Evolutionary conservation across 2,888 invertebrate species (phyloP).

Genomic region (Druceiella hillmani): DNA sequence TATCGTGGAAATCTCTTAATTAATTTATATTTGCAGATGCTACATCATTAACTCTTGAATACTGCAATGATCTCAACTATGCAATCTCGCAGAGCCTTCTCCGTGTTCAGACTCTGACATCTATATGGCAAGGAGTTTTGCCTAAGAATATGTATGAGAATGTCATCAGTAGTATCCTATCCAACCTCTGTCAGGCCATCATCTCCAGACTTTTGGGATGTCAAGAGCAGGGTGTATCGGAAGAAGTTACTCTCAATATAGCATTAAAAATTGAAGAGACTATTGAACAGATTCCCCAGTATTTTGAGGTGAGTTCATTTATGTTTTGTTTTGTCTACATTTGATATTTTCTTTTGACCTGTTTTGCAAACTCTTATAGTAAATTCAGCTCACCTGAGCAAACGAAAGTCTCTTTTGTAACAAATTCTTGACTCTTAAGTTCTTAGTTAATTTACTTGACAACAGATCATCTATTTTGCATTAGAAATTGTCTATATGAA

Average conservation of each 20-base stretch:
- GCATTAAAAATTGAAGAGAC: slow-evolving; percentile 34
- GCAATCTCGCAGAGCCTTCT: slow-evolving; percentile 35
- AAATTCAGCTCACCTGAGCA: no score
- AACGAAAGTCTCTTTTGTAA: no score
- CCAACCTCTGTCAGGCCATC: slow-evolving; percentile 34
- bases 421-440: no score
- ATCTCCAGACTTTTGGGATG: slow-evolving; percentile 32
- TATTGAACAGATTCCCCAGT: slow-evolving; percentile 28
- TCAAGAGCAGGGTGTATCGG: slow-evolving; percentile 32
- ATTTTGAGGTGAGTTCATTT: slow-evolving; percentile 35
- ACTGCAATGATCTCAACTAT: slow-evolving; percentile 36
- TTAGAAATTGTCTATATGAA: no score
- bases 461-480: no score
- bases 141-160: slow-evolving; percentile 39
- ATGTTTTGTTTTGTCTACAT: slow-evolving; percentile 2
- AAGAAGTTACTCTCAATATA: slow-evolving; percentile 37
- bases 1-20: no score
- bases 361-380: no score
- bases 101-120: slow-evolving; percentile 33
- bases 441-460: no score
- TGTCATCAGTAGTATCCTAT: slow-evolving; percentile 34
- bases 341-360: no score
- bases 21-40: no score
- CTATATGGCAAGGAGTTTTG: slow-evolving; percentile 34
- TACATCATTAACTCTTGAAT: slow-evolving; percentile 34